A percentile compares a stretch with the other conserved stretches of the same genome.
These are phyloP conservation scores for Meleagris gallopavo DNA, from an alignment of 2,113 vertebrate species.

Conservation along the genomic window DNA sequence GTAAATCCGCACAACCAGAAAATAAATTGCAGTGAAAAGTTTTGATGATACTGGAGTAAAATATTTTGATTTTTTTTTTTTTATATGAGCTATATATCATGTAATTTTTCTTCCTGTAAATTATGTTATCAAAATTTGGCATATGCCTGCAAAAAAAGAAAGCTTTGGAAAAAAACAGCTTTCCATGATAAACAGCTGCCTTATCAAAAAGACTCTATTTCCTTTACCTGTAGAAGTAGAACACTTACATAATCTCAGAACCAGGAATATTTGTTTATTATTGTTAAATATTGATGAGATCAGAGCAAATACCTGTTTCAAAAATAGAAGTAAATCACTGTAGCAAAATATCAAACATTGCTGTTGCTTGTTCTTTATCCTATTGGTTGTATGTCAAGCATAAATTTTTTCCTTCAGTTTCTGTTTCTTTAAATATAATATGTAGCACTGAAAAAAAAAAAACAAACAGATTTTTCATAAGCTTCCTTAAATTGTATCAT, in stretches of 20 bases:
- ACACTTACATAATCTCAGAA: not conserved
- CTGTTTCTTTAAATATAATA: not conserved
- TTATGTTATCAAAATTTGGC: not conserved
- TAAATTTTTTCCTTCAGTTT: not conserved
- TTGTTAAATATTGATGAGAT: not conserved
- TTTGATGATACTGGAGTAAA: not conserved
- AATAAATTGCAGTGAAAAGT: not conserved
- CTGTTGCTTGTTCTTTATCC: not conserved
- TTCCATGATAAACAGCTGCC: not conserved
- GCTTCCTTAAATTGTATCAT: not conserved
- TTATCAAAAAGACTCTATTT: not conserved
- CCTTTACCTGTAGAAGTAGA: not conserved
- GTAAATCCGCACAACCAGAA: not conserved
- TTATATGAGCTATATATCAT: not conserved
- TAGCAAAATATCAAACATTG: not conserved
- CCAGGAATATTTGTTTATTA: not conserved
- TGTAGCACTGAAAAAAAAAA: not conserved
- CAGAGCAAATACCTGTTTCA: not conserved
- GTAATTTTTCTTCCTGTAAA: not conserved
- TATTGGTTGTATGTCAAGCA: not conserved
- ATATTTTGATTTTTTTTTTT: slow-evolving; percentile 5
- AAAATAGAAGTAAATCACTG: not conserved
- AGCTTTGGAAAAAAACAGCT: not conserved
- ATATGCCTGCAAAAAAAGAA: not conserved
- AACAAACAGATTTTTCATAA: not conserved